These are phyloP conservation scores for Hydrophis major DNA, from an alignment of 2,797 vertebrate genomes.

Conservation along the genomic window DNA sequence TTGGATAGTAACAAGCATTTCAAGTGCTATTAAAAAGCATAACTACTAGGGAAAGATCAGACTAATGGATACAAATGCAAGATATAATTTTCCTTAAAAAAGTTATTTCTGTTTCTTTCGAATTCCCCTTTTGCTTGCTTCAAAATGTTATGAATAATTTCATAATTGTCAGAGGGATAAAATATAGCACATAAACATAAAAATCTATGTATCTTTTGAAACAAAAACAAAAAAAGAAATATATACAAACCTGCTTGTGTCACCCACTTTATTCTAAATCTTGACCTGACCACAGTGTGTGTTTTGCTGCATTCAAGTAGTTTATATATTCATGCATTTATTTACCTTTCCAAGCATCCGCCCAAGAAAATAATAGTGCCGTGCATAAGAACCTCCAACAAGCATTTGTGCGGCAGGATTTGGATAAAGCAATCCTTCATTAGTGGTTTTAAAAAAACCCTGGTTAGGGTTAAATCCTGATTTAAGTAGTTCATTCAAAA, in stretches of 20 bases:
- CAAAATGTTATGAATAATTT: neutral
- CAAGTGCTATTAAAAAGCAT: neutral
- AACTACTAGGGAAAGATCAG: neutral
- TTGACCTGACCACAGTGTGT: neutral
- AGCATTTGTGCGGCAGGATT: conserved; percentile 94
- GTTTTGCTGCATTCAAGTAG: neutral
- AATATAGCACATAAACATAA: neutral
- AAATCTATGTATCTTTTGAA: neutral
- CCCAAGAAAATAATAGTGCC: conserved; percentile 97
- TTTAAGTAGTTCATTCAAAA: conserved; percentile 95
- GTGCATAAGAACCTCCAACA: conserved; percentile 88
- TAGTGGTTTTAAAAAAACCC: conserved; percentile 97
- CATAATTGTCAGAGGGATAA: neutral
- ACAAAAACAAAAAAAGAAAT: neutral
- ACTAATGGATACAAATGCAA: neutral
- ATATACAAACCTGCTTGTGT: neutral
- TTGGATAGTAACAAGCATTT: neutral
- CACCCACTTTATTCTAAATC: conserved; percentile 4
- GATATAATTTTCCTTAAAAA: neutral
- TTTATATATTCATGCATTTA: neutral
- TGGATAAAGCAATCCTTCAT: conserved; percentile 93
- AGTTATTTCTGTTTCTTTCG: neutral
- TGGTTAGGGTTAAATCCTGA: conserved; percentile 98
- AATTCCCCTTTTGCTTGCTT: neutral
- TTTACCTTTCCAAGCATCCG: conserved; percentile 97